These are phyloP conservation scores for Drosophila trapezifrons DNA, from an alignment of 1,140 invertebrate genomes.

Conservation along the genomic window DNA sequence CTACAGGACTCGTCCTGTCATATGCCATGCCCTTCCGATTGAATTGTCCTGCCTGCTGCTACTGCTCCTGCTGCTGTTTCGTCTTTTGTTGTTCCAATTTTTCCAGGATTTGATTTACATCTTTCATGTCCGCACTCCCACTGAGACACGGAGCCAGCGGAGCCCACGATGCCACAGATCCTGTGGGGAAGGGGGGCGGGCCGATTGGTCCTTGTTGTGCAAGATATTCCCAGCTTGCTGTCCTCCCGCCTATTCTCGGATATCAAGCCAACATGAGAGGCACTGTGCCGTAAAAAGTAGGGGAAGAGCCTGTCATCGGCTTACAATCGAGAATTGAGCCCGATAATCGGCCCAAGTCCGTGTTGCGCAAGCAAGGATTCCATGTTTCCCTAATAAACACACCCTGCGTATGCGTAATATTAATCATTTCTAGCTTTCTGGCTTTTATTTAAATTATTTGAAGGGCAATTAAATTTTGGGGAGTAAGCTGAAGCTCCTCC, in stretches of 20 bases:
- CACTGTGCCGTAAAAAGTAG: conserved; percentile 24
- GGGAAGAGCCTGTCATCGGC: conserved; percentile 20
- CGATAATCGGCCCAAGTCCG: conserved; percentile 20
- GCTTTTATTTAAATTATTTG: background rate
- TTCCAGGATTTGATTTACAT: conserved; percentile 49
- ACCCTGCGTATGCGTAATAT: conserved; percentile 9
- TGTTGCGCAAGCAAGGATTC: conserved; percentile 9
- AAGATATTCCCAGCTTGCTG: conserved; percentile 25
- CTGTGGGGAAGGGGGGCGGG: conserved; percentile 4
- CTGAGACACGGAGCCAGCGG: conserved; percentile 11
- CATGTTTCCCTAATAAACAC: conserved; percentile 12
- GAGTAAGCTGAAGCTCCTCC: too few species aligned
- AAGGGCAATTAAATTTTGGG: too few species aligned
- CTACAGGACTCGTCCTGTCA: conserved; percentile 35
- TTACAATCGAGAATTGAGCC: conserved; percentile 29
- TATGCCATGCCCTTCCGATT: conserved; percentile 44
- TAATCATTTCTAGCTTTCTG: background rate
- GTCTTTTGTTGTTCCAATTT: conserved; percentile 46
- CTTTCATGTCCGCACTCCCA: conserved; percentile 41
- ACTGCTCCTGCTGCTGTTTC: background rate
- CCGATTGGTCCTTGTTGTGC: conserved; percentile 40
- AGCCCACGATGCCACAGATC: conserved; percentile 9
- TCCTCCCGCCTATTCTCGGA: conserved; percentile 5
- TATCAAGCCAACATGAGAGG: conserved; percentile 11
- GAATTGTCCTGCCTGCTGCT: conserved; percentile 29